These are phyloP conservation scores for Drosophila parthenogenetica DNA, from an alignment of 2,888 invertebrate genomes.

Conservation along the genomic window DNA sequence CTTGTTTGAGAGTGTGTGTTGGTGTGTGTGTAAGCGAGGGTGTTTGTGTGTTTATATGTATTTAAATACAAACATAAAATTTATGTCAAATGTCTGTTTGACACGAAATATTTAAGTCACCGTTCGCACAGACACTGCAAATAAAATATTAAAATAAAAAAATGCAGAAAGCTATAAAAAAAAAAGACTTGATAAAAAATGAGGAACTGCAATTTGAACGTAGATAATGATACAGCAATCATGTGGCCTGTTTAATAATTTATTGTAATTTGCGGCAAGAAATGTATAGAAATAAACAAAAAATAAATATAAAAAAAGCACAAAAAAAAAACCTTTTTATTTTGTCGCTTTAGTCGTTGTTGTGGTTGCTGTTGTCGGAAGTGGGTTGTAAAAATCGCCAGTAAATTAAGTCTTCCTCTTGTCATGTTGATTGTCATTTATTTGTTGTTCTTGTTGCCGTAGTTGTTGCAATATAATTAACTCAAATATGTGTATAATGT, in stretches of 20 bases:
- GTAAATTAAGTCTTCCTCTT: constrained; percentile 65
- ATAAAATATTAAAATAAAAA: constrained; percentile 65
- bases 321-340: constrained; percentile 33
- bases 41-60: constrained; percentile 54
- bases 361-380: constrained; percentile 8
- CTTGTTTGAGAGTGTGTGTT: constrained; percentile 10
- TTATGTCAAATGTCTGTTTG: constrained; percentile 83
- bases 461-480: constrained; percentile 73
- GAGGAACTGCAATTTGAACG: constrained; percentile 41
- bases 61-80: constrained; percentile 83
- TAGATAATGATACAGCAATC: constrained; percentile 54
- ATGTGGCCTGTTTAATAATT: constrained; percentile 67
- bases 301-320: constrained; percentile 3
- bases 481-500: constrained; percentile 77
- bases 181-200: constrained; percentile 38
- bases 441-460: constrained; percentile 14
- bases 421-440: constrained; percentile 40
- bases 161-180: constrained; percentile 12
- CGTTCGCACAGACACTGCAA: constrained; percentile 54
- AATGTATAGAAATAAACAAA: constrained; percentile 40
- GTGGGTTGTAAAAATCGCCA: constrained; percentile 53
- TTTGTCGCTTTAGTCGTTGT: constrained; percentile 1
- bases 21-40: constrained; percentile 8
- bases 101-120: constrained; percentile 82
- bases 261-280: constrained; percentile 74